A percentile compares a stretch with the other conserved stretches of the same genome.
Conservation (phyloP, 2,113 vertebrate genomes). For the Alectura lathami region DNA sequence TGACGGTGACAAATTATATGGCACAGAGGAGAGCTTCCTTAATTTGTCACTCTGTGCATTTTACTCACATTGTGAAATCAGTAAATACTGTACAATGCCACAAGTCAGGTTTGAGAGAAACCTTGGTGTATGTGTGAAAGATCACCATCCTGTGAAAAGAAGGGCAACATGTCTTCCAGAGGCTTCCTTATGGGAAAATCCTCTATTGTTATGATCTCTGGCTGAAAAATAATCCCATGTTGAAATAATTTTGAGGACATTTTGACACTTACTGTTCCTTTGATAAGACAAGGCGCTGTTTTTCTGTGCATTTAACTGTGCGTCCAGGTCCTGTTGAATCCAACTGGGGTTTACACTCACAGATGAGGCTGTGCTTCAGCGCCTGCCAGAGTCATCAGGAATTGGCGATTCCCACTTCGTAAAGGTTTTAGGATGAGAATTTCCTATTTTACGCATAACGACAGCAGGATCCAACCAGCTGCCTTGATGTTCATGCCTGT, state of each 20-base stretch:
- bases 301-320: not conserved
- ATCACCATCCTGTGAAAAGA: not conserved
- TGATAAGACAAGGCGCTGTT: not conserved
- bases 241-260: not conserved
- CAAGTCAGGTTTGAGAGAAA: not conserved
- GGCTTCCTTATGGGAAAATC: not conserved
- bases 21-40: not conserved
- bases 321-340: not conserved
- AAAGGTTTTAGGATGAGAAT: not conserved
- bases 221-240: not conserved
- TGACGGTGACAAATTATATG: accelerated
- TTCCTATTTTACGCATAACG: not conserved
- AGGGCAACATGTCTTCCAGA: not conserved
- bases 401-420: not conserved
- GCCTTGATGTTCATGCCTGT: not conserved
- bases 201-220: not conserved
- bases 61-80: not conserved
- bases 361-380: not conserved
- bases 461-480: not conserved
- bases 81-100: not conserved
- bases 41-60: not conserved
- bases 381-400: not conserved
- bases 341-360: not conserved
- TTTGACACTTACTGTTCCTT: not conserved
- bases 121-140: not conserved